Evolutionary conservation across 1,140 invertebrate species (phyloP).

Genomic region (Asbolus verrucosus): DNA sequence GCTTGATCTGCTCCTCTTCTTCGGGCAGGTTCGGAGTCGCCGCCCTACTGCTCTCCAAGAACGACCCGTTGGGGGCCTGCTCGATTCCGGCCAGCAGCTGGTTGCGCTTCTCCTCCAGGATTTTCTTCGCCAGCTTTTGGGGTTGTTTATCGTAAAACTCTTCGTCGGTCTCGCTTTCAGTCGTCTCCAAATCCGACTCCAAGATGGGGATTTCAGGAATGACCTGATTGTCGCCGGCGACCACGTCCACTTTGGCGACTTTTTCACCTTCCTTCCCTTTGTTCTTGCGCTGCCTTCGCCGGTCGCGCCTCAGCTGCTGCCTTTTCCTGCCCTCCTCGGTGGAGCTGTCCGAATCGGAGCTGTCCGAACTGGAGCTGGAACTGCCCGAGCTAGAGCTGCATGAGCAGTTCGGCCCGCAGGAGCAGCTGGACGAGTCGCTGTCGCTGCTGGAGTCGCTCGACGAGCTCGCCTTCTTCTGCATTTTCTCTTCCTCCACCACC

Average conservation of each 20-base stretch:
- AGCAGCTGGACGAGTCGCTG: constrained; percentile 80
- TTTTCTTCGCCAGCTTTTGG: constrained; percentile 76
- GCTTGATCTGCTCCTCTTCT: constrained; percentile 49
- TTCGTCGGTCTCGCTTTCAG: constrained; percentile 86
- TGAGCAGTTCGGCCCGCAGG: constrained; percentile 83
- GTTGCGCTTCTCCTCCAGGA: constrained; percentile 79
- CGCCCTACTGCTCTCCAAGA: constrained; percentile 69
- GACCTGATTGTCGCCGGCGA: constrained; percentile 65
- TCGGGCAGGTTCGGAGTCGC: constrained; percentile 68
- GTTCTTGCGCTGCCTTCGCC: constrained; percentile 63
- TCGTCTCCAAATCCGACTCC: constrained; percentile 86
- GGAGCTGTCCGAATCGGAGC: constrained; percentile 77
- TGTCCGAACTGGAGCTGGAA: constrained; percentile 74
- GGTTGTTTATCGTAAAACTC: constrained; percentile 88
- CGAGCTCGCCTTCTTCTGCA: constrained; percentile 52
- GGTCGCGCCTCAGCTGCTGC: constrained; percentile 64
- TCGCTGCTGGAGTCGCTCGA: constrained; percentile 81
- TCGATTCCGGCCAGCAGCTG: constrained; percentile 73
- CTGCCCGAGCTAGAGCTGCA: constrained; percentile 72
- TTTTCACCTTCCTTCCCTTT: constrained; percentile 64
- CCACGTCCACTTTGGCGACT: constrained; percentile 68
- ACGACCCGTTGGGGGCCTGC: constrained; percentile 60
- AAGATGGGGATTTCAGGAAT: constrained; percentile 68
- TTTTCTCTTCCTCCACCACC: constrained; percentile 38
- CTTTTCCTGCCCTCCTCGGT: constrained; percentile 68